Evolutionary conservation across 2,113 vertebrate genomes (phyloP), one percentile per base, ranked within the genome.

Genomic region (Grammomys dolichurus): DNA sequence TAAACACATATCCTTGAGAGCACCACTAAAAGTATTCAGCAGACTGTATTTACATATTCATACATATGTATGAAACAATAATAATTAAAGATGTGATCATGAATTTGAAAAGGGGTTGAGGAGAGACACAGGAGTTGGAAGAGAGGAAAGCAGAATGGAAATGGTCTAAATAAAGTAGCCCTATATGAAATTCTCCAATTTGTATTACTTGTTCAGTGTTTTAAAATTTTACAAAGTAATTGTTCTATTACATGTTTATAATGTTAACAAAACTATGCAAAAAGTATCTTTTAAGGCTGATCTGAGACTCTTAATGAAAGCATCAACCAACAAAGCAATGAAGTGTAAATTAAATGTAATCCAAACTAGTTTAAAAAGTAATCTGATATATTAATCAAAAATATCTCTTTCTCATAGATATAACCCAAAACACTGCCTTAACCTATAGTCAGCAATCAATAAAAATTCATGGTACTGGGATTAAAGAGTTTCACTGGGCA

Each of bases 321-420:
- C 28, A 51, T 63, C 91, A 87, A 84, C 75, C 56, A 95, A 85
- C 92, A 48, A 81, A 90, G 36, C 33, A 87, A 89, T 80, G 65
- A 85, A 87, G 56, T n/a, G 6, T 92, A 95, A 96, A 92, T 92
- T 84, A 95, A 91, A 96, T 76, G 84, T 87, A 91, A 26, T 82
- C 22, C 67, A 78, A 80, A 90, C 24, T 88, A n/a, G 4, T 90
- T 94, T 93, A 90, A 91, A 90, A 95, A 51, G n/a, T 84, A 84
- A 77, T 85, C 63, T 75, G 24, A 87, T 19, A 60, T 40, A 90
- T 90, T 94, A 75, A 76, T n/a, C 80, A 10, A 89, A 96, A 92
- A 78, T 58, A 26, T 60, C 56, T 86, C 54, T 60, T 26, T 89
- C 76, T 4, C 31, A 63, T 85, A 86, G n/a, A 26, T 91, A 20